Evolutionary conservation across 1,140 invertebrate species (phyloP), one percentile per base, ranked within the genome.

Genomic region (Cardiocondyla obscurior): DNA sequence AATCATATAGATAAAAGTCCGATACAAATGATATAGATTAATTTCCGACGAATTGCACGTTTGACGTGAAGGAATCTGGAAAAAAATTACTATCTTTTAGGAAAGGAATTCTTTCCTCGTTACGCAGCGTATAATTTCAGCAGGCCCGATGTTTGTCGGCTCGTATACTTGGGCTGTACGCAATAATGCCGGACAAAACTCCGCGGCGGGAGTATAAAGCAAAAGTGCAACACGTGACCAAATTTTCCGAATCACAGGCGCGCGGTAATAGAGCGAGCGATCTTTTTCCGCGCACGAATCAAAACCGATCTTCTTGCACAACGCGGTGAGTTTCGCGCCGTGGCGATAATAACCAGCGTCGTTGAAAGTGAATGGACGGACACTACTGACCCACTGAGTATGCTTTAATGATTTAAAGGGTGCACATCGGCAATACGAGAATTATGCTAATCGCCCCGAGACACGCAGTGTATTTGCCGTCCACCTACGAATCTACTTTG

Each of bases 311-410:
- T 84, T 87, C 85, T 90, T 90, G 76, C 86, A 82, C 79, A 84
- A 86, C 64, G 51, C 42, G 33, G 19, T 19, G 25, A 5, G 16
- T 81, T 73, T 62, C 77, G 42, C 22, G 53, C 30, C 42, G 28
- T 36, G 44, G 39, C 57, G 84, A 89, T 86, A 89, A 88, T 84
- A 89, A 86, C 88, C 86, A 73, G 65, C 82, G 55, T 64, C 44
- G 64, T 88, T 87, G 88, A 91, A 92, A 91, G 90, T 90, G 88
- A 91, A 73, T 53, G 89, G 85, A 60, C n/a, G 65, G 7, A 7
- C 30, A 76, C 33, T 79, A 69, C 22, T 67, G 83, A 82, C 81
- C 62, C 44, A 53, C 49, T 44, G 12, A 22, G 36, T 22, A 51
- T 44, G 55, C 55, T 25, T 51, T 14, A 76, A 76, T 62, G 83